These are phyloP conservation scores for Pempheris klunzingeri DNA, from an alignment of 2,797 vertebrate species.

Conservation along the genomic window DNA sequence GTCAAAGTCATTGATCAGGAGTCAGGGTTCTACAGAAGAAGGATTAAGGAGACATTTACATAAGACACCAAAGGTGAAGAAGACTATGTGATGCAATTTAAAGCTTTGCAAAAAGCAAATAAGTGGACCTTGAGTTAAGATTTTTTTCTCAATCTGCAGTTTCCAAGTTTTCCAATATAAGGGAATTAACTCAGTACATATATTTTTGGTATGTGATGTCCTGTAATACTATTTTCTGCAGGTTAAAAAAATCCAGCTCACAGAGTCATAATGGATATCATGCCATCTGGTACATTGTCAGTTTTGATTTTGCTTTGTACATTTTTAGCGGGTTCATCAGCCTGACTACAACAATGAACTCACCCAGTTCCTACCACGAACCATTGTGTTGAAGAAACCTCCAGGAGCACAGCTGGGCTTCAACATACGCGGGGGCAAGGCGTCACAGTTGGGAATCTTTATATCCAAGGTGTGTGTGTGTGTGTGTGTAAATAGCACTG, in stretches of 20 bases:
- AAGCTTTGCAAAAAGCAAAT: neutral
- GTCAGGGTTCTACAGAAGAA: neutral
- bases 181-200: neutral
- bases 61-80: neutral
- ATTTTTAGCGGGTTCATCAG: slow-evolving; percentile 90
- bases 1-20: neutral
- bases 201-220: slow-evolving; percentile 4
- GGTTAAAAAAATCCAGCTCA: neutral
- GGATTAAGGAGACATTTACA: neutral
- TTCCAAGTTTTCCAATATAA: no score
- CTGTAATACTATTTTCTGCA: neutral
- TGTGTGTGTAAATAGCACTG: slow-evolving; percentile 13
- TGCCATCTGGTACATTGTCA: neutral
- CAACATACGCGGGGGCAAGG: slow-evolving; percentile 98
- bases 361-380: slow-evolving; percentile 94
- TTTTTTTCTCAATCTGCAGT: neutral
- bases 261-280: neutral
- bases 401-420: slow-evolving; percentile 98
- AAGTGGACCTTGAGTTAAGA: neutral
- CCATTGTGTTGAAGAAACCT: slow-evolving; percentile 93
- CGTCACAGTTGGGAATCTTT: slow-evolving; percentile 97
- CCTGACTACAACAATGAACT: slow-evolving; percentile 99
- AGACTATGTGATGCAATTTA: neutral
- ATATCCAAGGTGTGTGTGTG: slow-evolving; percentile 92
- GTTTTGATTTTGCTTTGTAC: neutral